Conservation (phyloP, 2,888 invertebrate species). For the Apamea epomidion region DNA sequence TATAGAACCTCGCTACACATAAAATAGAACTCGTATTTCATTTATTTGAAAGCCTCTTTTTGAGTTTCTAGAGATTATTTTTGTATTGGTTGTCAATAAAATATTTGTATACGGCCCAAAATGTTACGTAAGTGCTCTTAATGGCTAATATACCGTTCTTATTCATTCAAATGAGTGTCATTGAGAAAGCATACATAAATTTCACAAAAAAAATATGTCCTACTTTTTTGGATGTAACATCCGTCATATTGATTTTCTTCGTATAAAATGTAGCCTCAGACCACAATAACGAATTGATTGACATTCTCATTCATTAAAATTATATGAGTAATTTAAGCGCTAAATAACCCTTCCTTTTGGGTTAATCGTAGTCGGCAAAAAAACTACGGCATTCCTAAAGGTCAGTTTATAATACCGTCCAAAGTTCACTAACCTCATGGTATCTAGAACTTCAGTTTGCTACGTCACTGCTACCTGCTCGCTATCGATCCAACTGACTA, state of each 20-base stretch:
- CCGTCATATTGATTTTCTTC: neutral
- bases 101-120: neutral
- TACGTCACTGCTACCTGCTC: constrained; percentile 57
- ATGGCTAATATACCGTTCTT: neutral
- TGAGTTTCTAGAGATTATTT: neutral
- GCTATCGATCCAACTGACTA: constrained; percentile 70
- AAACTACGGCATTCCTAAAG: constrained; percentile 44
- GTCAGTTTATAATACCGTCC: constrained; percentile 61
- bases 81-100: constrained; percentile 5
- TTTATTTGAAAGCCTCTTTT: constrained; percentile 8
- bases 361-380: too few species aligned
- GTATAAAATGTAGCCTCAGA: neutral
- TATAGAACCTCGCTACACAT: neutral
- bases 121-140: neutral
- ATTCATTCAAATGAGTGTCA: neutral
- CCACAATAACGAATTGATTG: neutral
- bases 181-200: too few species aligned
- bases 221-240: neutral
- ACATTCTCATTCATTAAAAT: neutral
- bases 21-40: constrained; percentile 19
- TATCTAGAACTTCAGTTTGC: constrained; percentile 59
- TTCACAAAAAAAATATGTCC: neutral
- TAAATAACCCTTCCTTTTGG: neutral
- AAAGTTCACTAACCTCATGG: constrained; percentile 69
- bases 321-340: neutral